These are phyloP conservation scores for Pionites leucogaster DNA, from an alignment of 2,113 vertebrate species.

Conservation along the genomic window DNA sequence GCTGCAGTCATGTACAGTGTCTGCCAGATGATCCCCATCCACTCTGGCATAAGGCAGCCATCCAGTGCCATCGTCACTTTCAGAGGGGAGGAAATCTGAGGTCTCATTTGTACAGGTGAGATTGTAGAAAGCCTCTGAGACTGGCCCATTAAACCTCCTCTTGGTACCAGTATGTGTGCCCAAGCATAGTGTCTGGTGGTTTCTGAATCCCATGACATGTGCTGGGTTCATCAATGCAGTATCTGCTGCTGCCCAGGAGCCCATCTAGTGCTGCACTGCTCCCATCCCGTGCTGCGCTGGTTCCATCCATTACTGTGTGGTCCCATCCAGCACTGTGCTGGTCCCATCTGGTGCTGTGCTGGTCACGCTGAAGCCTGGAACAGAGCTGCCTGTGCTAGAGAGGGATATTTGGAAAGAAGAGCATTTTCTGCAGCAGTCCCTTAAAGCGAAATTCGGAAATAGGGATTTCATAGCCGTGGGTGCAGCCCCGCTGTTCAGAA, in stretches of 20 bases:
- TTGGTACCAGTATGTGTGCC: not conserved
- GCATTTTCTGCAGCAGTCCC: not conserved
- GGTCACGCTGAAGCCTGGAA: not conserved
- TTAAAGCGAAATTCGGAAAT: not conserved
- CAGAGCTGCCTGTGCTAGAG: not conserved
- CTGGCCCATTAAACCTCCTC: not conserved
- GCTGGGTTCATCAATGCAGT: not conserved
- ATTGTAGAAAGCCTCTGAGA: not conserved
- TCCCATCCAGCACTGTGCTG: not conserved
- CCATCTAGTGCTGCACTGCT: not conserved
- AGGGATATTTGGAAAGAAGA: not conserved
- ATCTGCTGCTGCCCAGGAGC: not conserved
- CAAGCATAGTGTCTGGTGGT: not conserved
- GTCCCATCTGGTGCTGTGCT: not conserved
- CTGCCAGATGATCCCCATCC: not conserved
- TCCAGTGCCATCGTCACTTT: not conserved
- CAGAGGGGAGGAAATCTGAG: not conserved
- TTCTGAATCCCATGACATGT: not conserved
- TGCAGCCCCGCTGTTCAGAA: not conserved
- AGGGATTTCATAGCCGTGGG: not conserved
- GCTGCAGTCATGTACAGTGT: not conserved
- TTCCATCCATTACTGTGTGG: not conserved
- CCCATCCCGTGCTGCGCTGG: not conserved
- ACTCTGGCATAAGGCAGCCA: not conserved
- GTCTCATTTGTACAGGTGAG: not conserved